Evolutionary conservation across 2,797 vertebrate species (phyloP).

Genomic region (Epinephelus malabaricus): DNA sequence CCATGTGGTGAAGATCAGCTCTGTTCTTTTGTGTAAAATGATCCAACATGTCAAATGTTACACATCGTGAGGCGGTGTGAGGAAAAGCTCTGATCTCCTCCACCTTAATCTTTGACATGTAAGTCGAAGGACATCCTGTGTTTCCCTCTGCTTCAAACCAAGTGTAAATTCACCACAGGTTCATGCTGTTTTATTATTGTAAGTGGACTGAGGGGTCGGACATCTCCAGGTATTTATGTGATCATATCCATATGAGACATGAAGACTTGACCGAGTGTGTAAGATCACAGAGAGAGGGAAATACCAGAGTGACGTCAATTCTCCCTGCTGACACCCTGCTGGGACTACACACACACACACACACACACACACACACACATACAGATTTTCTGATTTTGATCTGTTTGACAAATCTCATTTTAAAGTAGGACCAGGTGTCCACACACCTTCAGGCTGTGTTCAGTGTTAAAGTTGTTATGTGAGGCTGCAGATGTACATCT

Average conservation of each 20-base stretch:
- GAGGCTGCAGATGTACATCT: neutral
- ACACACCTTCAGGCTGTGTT: constrained; percentile 29
- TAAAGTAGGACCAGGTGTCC: constrained; percentile 42
- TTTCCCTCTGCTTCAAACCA: constrained; percentile 26
- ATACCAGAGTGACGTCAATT: constrained; percentile 46
- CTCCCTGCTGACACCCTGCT: constrained; percentile 43
- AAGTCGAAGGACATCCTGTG: constrained; percentile 47
- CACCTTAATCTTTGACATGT: constrained; percentile 67
- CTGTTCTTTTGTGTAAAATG: constrained; percentile 42
- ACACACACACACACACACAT: neutral
- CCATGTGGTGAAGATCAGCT: constrained; percentile 52
- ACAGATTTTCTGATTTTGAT: constrained; percentile 25
- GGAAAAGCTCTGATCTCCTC: constrained; percentile 56
- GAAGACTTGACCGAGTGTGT: constrained; percentile 19
- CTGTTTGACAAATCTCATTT: constrained; percentile 22
- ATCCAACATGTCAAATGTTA: constrained; percentile 53
- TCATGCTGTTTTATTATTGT: constrained; percentile 47
- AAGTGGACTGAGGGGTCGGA: constrained; percentile 35
- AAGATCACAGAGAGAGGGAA: constrained; percentile 44
- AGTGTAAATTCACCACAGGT: constrained; percentile 58
- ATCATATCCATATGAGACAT: constrained; percentile 64
- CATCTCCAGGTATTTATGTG: constrained; percentile 42
- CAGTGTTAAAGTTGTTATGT: neutral
- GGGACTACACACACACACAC: constrained; percentile 28
- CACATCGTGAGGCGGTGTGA: constrained; percentile 18